Percentiles rank a stretch among this genome's conserved stretches.
phyloP scores from a whole-genome alignment of 2,797 vertebrate genomes.

The Apogon hyalosoma region DNA sequence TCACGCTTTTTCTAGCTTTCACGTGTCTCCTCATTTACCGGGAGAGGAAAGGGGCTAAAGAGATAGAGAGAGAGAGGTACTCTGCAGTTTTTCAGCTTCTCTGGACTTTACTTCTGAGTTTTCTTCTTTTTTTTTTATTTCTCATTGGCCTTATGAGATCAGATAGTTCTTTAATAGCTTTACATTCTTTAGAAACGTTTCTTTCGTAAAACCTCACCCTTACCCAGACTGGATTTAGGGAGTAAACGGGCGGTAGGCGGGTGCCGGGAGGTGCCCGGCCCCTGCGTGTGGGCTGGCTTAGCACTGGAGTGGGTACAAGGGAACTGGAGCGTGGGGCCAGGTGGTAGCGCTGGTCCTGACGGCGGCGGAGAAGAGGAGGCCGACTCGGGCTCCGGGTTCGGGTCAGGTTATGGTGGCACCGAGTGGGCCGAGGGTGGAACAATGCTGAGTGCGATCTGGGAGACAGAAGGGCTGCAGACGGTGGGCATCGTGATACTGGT shows the following conservation, averaged over 20 bases:
- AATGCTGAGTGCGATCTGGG: constrained; percentile 95
- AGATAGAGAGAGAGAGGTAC: constrained; percentile 44
- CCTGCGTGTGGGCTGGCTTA: constrained; percentile 63
- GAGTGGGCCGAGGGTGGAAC: constrained; percentile 81
- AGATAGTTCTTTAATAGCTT: constrained; percentile 60
- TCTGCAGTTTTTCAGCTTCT: constrained; percentile 65
- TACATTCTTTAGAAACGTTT: constrained; percentile 33
- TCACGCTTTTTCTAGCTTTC: constrained; percentile 22
- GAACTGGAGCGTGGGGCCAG: constrained; percentile 82
- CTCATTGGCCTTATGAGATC: constrained; percentile 51
- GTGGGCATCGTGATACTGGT: constrained; percentile 98
- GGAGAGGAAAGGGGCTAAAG: constrained; percentile 14
- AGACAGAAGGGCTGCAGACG: constrained; percentile 98
- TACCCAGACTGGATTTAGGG: constrained; percentile 75
- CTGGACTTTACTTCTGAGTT: constrained; percentile 43
- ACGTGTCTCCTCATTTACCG: constrained; percentile 23
- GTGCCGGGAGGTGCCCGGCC: constrained; percentile 75
- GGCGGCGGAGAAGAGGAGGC: constrained; percentile 65
- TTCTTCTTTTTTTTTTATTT: constrained; percentile 6
- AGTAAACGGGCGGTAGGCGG: constrained; percentile 68
- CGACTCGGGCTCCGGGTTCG: constrained; percentile 76
- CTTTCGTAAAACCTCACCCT: neutral
- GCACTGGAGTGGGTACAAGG: constrained; percentile 78
- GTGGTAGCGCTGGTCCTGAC: constrained; percentile 54
- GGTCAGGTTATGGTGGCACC: constrained; percentile 86